These are phyloP conservation scores for Antitype chi DNA, from an alignment of 2,888 invertebrate species.

Conservation along the genomic window DNA sequence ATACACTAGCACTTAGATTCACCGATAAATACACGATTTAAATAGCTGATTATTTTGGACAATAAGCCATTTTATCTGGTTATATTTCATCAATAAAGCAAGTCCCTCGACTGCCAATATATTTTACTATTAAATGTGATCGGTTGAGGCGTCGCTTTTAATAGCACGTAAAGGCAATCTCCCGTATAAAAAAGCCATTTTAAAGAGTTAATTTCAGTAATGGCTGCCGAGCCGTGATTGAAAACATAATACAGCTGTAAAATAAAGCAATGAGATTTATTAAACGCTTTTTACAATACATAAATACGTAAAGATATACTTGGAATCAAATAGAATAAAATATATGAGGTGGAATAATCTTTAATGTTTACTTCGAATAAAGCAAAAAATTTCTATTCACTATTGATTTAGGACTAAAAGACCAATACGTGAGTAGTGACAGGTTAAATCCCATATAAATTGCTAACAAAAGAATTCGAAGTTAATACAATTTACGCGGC, in stretches of 20 bases:
- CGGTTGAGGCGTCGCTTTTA: constrained; percentile 22
- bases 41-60: not conserved
- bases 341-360: not conserved
- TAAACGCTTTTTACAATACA: not conserved
- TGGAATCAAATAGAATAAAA: not conserved
- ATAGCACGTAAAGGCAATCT: constrained; percentile 36
- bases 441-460: constrained; percentile 23
- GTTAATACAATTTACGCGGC: constrained; percentile 21
- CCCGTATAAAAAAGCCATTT: constrained; percentile 38
- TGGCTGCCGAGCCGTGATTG: constrained; percentile 31
- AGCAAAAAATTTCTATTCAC: not conserved
- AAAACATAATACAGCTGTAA: constrained; percentile 26
- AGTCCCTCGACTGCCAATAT: constrained; percentile 4
- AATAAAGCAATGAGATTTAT: constrained; percentile 29
- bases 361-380: not conserved
- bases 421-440: constrained; percentile 7
- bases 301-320: not conserved
- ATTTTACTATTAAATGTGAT: constrained; percentile 30
- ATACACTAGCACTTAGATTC: not conserved
- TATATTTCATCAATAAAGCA: constrained; percentile 15
- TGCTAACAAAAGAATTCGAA: constrained; percentile 28
- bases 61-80: not conserved
- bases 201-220: constrained; percentile 57
- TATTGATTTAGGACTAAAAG: constrained; percentile 19
- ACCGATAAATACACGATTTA: not conserved